Base-by-base conservation (phyloP, 2,113 vertebrate species). In the Plecotus auritus region DNA sequence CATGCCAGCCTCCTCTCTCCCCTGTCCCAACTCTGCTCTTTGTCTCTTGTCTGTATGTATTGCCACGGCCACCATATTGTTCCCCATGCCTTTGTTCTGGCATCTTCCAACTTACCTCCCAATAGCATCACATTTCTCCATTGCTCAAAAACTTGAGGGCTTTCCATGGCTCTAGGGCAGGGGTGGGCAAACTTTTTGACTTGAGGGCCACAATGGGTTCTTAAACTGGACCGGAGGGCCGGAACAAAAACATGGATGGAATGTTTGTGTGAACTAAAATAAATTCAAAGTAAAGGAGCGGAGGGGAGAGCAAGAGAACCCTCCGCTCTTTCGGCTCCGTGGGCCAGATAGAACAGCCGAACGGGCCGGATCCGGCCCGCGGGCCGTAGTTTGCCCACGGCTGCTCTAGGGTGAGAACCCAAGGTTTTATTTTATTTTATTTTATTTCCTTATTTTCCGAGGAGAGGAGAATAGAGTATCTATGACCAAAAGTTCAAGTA, bases 361-460 rank as follows among this genome's bases (percentile, higher is more conserved):
- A n/a, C n/a, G n/a, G n/a, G n/a, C n/a, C n/a, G n/a, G n/a, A n/a
- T n/a, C n/a, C n/a, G n/a, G n/a, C n/a, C n/a, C n/a, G n/a, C n/a
- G n/a, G n/a, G n/a, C n/a, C n/a, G n/a, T n/a, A n/a, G n/a, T n/a
- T n/a, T n/a, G n/a, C n/a, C n/a, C n/a, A n/a, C n/a, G n/a, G n/a
- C n/a, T n/a, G 32, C 16, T 8, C 14, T 47, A 0, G 12, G 35
- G 22, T 56, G 32, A 72, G 73, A 77, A 59, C 22, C 6, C 37
- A 67, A 47, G 8, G 45, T 32, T 18, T 10, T 40, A 22, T 61
- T 61, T 49, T 49, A 45, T 45, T 49, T 13, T 49, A 54, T 54
- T 26, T 26, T 28, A 35, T 69, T 4, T 99, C 99, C 91, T 97
- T 99, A 85, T 99, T 99, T 0, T 99, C 98, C 99, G 73, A 0